Conservation (phyloP, 1,140 invertebrate species). For the Drosophila parvula region DNA sequence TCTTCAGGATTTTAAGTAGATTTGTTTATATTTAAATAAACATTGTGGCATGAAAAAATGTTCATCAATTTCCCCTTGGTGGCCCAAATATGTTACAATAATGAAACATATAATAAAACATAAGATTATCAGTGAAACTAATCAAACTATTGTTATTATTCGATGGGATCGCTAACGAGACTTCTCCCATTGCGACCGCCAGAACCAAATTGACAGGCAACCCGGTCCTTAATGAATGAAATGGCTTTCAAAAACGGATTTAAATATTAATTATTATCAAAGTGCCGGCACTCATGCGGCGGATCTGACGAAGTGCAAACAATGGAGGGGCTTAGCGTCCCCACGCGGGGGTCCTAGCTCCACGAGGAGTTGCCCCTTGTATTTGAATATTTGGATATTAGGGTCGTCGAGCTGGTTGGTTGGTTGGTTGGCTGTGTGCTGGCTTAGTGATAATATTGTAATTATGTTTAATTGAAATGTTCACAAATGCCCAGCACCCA, state of each 20-base stretch:
- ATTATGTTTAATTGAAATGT: conserved; percentile 72
- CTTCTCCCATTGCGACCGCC: conserved; percentile 3
- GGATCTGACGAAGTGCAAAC: conserved; percentile 36
- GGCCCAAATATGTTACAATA: background rate
- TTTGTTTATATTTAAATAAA: background rate
- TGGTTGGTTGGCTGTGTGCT: conserved; percentile 4
- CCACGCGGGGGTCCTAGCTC: background rate
- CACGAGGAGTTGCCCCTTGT: background rate
- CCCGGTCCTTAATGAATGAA: conserved; percentile 27
- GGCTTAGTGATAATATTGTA: conserved; percentile 58
- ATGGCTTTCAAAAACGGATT: conserved; percentile 63
- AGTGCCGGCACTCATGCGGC: conserved; percentile 58
- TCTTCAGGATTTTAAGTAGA: too few species aligned
- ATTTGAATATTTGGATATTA: conserved; percentile 10
- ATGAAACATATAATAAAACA: background rate
- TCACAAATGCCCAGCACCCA: conserved; percentile 35
- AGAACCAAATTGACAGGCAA: conserved; percentile 21
- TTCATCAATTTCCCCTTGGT: too few species aligned
- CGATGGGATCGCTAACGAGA: conserved; percentile 8
- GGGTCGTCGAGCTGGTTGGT: background rate
- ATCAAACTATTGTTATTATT: background rate
- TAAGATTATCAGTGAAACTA: background rate
- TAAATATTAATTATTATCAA: conserved; percentile 77
- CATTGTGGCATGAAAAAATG: background rate
- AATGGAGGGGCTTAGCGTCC: conserved; percentile 10